Base-by-base conservation (phyloP, 2,888 invertebrate species). In the Tuta absoluta region DNA sequence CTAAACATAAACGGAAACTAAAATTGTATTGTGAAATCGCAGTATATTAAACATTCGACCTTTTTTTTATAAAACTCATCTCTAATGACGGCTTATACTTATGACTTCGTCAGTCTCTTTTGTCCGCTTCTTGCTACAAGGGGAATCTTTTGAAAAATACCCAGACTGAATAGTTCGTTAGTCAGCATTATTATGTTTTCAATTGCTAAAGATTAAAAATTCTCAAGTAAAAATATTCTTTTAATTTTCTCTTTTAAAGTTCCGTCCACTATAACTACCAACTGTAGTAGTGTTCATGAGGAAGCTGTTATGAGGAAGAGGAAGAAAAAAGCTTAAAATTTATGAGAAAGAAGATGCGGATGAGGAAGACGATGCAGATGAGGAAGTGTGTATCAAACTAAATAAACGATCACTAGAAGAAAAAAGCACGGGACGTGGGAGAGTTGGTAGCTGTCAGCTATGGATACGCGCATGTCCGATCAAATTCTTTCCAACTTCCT, bases 81-180 rank as follows among this genome's bases (percentile, higher is more conserved):
- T 45, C 17, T 45, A 45, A 45, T 17, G 45, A 45, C 17, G 4
- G 45, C 45, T 45, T 45, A 45, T 45, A 45, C n/a, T 17, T 45
- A 45, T 17, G n/a, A 11, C 45, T 17, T 45, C 45, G 45, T 45
- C 45, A 45, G 45, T 45, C 3, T n/a, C 45, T 45, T 17, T 45
- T 45, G 45, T 45, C n/a, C 45, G 17, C 45, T n/a, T 45, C 45
- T 45, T 17, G 45, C 45, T 45, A 17, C 45, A 45, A 45, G n/a
- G 17, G 45, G 5, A 41, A 45, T 45, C 45, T 45, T 45, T 17
- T 3, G 10, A 45, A 45, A 41, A 45, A 45, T 45, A 45, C 45
- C 17, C 5, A 17, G 0, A 17, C 3, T 45, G 45, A 45, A 45
- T 45, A 45, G 45, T 45, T 45, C 45, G 45, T 45, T 45, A 45